These are phyloP conservation scores for Meleagris gallopavo DNA, from an alignment of 2,113 vertebrate species.

Conservation along the genomic window DNA sequence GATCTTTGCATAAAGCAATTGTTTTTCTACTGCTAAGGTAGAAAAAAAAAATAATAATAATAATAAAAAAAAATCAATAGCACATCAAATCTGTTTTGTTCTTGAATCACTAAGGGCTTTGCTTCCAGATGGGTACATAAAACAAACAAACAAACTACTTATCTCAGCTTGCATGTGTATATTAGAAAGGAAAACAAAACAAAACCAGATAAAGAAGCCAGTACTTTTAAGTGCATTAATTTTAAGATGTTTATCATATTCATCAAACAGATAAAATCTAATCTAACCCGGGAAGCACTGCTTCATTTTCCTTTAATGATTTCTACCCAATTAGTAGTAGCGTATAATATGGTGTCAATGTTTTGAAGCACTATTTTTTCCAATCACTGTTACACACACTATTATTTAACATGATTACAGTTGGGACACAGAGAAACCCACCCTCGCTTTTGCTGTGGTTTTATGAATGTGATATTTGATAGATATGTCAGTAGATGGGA, in stretches of 20 bases:
- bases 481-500: background rate
- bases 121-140: conserved; percentile 50
- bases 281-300: background rate
- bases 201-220: background rate
- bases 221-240: background rate
- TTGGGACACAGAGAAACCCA: background rate
- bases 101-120: conserved; percentile 38
- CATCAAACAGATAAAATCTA: background rate
- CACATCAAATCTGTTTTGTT: conserved; percentile 60
- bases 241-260: background rate
- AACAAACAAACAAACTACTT: conserved; percentile 29
- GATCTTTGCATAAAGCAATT: conserved; percentile 30
- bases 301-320: background rate
- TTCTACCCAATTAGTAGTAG: background rate
- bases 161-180: conserved; percentile 17
- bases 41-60: too few relatives aligned
- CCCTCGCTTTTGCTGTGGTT: background rate
- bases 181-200: background rate
- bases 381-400: background rate
- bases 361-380: background rate
- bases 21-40: conserved; percentile 58
- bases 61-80: conserved; percentile 77
- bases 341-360: background rate
- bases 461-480: background rate
- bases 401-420: background rate